These are phyloP conservation scores for Euthynnus affinis DNA, from an alignment of 2,797 vertebrate genomes.

Conservation along the genomic window DNA sequence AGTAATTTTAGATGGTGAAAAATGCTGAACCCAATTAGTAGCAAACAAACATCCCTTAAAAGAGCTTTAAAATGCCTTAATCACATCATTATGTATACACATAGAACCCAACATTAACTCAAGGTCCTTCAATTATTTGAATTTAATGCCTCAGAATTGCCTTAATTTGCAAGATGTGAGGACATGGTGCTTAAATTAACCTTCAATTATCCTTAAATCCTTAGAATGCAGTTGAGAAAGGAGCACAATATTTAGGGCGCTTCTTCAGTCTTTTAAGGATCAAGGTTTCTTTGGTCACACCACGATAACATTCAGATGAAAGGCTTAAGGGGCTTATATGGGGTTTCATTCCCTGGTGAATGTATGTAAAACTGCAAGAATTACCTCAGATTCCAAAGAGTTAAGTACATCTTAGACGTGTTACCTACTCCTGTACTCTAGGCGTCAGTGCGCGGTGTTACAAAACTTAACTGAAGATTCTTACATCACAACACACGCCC, in stretches of 20 bases:
- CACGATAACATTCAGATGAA: not conserved
- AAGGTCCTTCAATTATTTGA: not conserved
- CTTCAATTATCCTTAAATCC: not conserved
- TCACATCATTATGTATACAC: not conserved
- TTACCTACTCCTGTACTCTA: not conserved
- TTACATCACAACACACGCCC: not conserved
- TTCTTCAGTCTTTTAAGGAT: not conserved
- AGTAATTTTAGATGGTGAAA: not conserved
- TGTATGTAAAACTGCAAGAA: slow-evolving; percentile 10
- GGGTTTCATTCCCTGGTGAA: not conserved
- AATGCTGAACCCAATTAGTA: not conserved
- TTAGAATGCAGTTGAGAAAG: not conserved
- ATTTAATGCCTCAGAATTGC: not conserved
- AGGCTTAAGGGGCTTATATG: not conserved
- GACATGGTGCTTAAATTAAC: not conserved
- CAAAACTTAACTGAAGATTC: slow-evolving; percentile 29
- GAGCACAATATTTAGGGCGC: not conserved
- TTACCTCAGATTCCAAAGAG: not conserved
- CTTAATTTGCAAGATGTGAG: not conserved
- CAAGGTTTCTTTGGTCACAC: not conserved
- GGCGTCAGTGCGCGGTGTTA: slow-evolving; percentile 9
- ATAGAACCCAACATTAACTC: not conserved
- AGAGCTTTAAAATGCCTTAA: not conserved
- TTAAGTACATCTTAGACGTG: not conserved
- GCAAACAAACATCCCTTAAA: not conserved